phyloP scores from a whole-genome alignment of 2,113 vertebrate genomes.

The Spilogale gracilis region DNA sequence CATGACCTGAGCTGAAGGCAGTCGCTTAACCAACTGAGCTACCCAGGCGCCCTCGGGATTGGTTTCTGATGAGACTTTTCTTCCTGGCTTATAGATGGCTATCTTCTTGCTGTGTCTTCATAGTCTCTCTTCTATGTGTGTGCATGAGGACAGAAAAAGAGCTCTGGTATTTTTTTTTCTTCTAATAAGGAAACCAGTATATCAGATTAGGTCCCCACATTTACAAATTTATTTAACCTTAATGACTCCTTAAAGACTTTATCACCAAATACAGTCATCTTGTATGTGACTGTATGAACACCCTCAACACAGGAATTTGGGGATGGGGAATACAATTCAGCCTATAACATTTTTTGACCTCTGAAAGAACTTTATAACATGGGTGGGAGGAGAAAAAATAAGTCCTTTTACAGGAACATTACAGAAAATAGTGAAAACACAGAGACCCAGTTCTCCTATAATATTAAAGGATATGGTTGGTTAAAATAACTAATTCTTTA shows the following conservation, averaged over 20 bases:
- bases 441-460: background rate
- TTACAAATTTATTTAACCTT: background rate
- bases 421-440: background rate
- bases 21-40: too few species aligned
- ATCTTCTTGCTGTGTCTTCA: background rate
- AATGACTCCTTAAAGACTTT: background rate
- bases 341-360: background rate
- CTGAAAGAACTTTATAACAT: background rate
- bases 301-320: background rate
- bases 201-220: background rate
- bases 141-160: background rate
- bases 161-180: background rate
- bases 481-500: slow-evolving; percentile 17
- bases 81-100: background rate
- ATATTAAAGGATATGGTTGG: background rate
- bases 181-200: background rate
- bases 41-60: too few species aligned
- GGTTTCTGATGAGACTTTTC: background rate
- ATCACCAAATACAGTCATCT: background rate
- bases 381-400: background rate
- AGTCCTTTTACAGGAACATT: background rate
- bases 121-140: background rate
- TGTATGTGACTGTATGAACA: background rate
- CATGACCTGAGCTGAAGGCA: too few species aligned
- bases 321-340: background rate